A percentile compares a stretch with the other conserved stretches of the same genome.
Conservation (phyloP, 2,797 vertebrate species). For the Pseudocheirus occidentalis region DNA sequence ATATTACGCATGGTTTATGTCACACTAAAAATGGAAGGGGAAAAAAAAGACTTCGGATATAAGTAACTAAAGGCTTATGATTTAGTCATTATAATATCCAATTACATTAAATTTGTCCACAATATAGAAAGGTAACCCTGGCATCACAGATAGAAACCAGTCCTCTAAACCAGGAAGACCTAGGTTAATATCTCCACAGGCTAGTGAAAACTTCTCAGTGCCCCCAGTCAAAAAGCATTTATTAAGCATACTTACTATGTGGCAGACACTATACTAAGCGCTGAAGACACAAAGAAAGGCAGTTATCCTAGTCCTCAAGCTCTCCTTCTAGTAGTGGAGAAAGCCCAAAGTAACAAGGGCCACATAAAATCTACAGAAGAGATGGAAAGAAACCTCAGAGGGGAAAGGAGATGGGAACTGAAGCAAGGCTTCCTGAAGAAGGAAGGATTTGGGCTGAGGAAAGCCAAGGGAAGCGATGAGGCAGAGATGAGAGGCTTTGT, state of each 20-base stretch:
- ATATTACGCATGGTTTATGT: constrained; percentile 18
- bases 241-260: background rate
- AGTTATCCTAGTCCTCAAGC: background rate
- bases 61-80: background rate
- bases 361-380: background rate
- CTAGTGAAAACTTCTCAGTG: background rate
- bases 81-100: background rate
- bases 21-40: constrained; percentile 24
- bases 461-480: background rate
- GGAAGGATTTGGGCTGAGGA: background rate
- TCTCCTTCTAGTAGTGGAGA: background rate
- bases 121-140: background rate
- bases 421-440: background rate
- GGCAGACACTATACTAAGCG: background rate
- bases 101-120: background rate
- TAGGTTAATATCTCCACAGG: background rate
- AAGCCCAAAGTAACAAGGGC: background rate
- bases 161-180: background rate
- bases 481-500: background rate
- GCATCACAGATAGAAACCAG: background rate
- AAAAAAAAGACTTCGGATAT: background rate
- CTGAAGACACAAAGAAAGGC: background rate
- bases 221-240: background rate
- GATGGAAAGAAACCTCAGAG: background rate
- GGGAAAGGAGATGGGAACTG: background rate